These are phyloP conservation scores for Euborellia annulipes DNA, from an alignment of 1,140 invertebrate genomes.

Conservation along the genomic window DNA sequence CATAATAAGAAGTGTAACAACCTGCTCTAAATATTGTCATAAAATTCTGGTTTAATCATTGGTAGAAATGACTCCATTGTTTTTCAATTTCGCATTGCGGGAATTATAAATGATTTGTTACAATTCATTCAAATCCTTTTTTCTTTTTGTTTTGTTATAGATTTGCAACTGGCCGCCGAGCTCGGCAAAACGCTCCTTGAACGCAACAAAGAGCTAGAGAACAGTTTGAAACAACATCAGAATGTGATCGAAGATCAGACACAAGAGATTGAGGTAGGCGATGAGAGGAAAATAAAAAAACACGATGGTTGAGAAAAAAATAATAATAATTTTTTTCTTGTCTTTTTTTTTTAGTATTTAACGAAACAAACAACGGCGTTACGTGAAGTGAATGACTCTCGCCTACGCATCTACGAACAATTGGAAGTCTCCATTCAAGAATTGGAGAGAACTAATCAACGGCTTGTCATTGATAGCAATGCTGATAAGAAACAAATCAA, in stretches of 20 bases:
- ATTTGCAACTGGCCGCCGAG: constrained; percentile 85
- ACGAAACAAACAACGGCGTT: constrained; percentile 78
- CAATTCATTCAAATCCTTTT: too few species aligned
- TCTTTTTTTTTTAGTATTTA: constrained; percentile 57
- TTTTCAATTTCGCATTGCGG: too few species aligned
- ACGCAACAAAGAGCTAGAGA: constrained; percentile 81
- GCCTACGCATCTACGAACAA: constrained; percentile 82
- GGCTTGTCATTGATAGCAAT: constrained; percentile 59
- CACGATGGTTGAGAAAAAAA: too few species aligned
- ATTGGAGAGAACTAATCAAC: constrained; percentile 73
- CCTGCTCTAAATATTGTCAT: too few species aligned
- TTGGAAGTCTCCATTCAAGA: constrained; percentile 82
- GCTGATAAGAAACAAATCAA: constrained; percentile 79
- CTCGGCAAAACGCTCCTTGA: constrained; percentile 79
- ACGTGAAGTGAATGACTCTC: constrained; percentile 79
- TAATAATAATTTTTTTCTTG: too few species aligned
- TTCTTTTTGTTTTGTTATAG: constrained; percentile 44
- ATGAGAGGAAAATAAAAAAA: too few species aligned
- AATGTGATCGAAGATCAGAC: constrained; percentile 72
- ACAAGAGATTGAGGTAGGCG: constrained; percentile 73
- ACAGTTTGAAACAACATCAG: constrained; percentile 61
- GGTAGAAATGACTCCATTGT: too few species aligned
- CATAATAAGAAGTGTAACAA: too few species aligned
- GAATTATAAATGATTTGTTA: too few species aligned
- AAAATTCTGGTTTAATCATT: too few species aligned